Evolutionary conservation across 2,113 vertebrate species (phyloP).

Genomic region (Caloenas nicobarica): DNA sequence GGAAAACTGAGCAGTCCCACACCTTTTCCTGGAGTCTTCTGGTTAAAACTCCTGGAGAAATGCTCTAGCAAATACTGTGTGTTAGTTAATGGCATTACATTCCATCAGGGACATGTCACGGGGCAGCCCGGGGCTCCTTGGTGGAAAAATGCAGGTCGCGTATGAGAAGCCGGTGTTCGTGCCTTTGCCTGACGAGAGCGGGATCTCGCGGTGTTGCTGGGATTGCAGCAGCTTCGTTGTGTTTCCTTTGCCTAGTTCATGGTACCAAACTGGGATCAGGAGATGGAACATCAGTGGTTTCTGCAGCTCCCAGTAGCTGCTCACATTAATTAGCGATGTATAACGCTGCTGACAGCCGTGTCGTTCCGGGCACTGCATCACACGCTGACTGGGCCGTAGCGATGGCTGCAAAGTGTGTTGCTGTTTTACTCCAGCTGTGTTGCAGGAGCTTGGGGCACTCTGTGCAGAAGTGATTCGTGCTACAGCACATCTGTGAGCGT

Average conservation of each 20-base stretch:
- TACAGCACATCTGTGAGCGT: neutral
- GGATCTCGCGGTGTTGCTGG: rapidly evolving
- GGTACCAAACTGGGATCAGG: neutral
- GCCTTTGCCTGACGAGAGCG: neutral
- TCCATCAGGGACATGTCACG: neutral
- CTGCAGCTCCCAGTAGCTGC: neutral
- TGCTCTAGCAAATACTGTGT: rapidly evolving
- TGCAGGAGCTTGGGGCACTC: neutral
- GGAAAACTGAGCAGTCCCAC: neutral
- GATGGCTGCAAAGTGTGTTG: neutral
- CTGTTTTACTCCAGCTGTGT: neutral
- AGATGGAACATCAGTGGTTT: rapidly evolving
- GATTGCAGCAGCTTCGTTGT: rapidly evolving
- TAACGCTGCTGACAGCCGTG: rapidly evolving
- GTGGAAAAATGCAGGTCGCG: neutral
- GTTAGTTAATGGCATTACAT: rapidly evolving
- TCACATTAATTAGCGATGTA: rapidly evolving
- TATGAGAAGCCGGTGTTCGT: neutral
- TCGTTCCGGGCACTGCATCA: rapidly evolving
- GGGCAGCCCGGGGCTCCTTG: neutral
- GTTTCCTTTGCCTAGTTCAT: neutral
- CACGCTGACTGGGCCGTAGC: rapidly evolving
- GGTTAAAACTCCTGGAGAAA: neutral
- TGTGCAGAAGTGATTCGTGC: rapidly evolving
- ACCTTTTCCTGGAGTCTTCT: neutral